Conservation (phyloP, 1,140 invertebrate genomes). For the Drosophila tani region DNA sequence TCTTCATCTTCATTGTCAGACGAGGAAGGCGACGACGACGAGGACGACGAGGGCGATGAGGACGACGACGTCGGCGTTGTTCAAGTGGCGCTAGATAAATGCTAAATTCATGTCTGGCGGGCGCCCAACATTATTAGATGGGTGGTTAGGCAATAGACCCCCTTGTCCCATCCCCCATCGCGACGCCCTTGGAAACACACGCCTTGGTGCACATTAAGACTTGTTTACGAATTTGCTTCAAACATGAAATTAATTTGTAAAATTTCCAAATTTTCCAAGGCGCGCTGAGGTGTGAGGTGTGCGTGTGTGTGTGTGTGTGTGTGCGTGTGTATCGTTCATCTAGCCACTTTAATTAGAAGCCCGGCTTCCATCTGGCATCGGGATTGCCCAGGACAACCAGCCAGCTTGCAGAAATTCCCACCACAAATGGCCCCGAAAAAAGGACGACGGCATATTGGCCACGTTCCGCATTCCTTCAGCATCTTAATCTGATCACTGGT, state of each 20-base stretch:
- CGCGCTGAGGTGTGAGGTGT: not conserved
- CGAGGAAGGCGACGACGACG: not conserved
- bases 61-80: constrained; percentile 30
- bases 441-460: constrained; percentile 40
- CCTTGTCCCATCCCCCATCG: not conserved
- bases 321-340: constrained; percentile 13
- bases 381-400: constrained; percentile 34
- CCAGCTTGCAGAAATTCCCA: constrained; percentile 44
- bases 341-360: constrained; percentile 69
- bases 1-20: constrained; percentile 57
- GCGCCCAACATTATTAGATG: constrained; percentile 74
- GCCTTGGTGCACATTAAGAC: constrained; percentile 81
- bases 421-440: constrained; percentile 14
- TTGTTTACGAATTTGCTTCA: constrained; percentile 81
- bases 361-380: constrained; percentile 2
- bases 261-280: constrained; percentile 64
- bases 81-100: constrained; percentile 83
- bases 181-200: constrained; percentile 53
- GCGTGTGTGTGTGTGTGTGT: not conserved
- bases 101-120: constrained; percentile 80
- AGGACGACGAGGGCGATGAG: not conserved
- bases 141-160: constrained; percentile 34
- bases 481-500: constrained; percentile 43
- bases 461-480: constrained; percentile 46
- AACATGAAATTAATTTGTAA: constrained; percentile 82